Percentiles rank a stretch among this genome's conserved stretches.
Evolutionary conservation across 2,888 invertebrate genomes (phyloP).

Genomic region (Tetragonisca angustula): DNA sequence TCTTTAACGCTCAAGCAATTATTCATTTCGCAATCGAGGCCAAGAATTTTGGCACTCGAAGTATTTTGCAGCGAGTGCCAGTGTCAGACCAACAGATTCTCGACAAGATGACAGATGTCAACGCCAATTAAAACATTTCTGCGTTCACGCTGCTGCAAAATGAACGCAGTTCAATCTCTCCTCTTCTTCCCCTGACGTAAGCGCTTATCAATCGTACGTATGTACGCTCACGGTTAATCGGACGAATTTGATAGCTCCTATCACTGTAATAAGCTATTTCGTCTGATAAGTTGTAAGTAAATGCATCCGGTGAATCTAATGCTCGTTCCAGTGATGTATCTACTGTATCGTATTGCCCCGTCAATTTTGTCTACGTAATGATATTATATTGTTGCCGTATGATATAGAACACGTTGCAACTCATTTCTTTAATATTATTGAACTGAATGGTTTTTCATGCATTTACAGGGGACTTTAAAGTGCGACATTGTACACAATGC

Average conservation of each 20-base stretch:
- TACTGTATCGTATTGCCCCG: neutral
- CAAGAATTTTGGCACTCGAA: neutral
- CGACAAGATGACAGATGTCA: neutral
- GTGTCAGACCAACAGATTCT: neutral
- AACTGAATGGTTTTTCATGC: no score
- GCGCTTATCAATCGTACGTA: neutral
- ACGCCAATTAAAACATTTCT: neutral
- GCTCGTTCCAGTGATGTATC: slow-evolving; percentile 24
- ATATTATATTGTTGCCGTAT: neutral
- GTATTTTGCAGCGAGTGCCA: neutral
- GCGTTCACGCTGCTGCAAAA: neutral
- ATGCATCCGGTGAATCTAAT: slow-evolving; percentile 37
- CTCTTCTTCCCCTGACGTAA: neutral
- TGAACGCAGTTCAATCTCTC: neutral
- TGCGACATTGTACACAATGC: no score
- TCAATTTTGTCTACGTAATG: neutral
- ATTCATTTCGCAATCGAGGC: neutral
- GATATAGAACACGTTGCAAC: neutral
- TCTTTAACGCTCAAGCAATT: neutral
- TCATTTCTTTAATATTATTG: neutral
- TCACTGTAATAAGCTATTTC: neutral
- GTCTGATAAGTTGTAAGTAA: slow-evolving; percentile 41
- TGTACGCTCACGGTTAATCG: neutral
- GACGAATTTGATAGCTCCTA: slow-evolving; percentile 4
- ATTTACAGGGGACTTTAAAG: no score